Evolutionary conservation across 2,888 invertebrate genomes (phyloP).

Genomic region (Agrochola lychnidis): DNA sequence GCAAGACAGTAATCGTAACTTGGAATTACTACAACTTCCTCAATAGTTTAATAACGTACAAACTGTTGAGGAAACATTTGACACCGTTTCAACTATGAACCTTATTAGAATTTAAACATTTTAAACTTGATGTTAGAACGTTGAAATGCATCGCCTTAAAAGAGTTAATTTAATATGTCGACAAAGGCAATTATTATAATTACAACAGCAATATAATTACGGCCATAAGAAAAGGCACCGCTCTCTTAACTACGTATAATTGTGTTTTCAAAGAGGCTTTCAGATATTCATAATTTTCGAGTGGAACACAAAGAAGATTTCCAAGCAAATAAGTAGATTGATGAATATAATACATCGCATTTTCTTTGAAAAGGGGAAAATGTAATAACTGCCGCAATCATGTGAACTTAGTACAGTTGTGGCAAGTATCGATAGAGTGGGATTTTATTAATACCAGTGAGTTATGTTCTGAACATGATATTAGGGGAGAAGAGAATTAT

Average conservation of each 20-base stretch:
- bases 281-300: slow-evolving; percentile 80
- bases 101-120: slow-evolving; percentile 11
- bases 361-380: slow-evolving; percentile 56
- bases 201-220: slow-evolving; percentile 86
- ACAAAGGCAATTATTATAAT: slow-evolving; percentile 88
- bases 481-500: slow-evolving; percentile 49
- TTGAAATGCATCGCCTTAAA: slow-evolving; percentile 74
- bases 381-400: slow-evolving; percentile 54
- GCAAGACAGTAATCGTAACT: slow-evolving; percentile 28
- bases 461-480: slow-evolving; percentile 53
- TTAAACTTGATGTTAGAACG: not conserved
- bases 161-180: slow-evolving; percentile 85
- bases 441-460: slow-evolving; percentile 62
- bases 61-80: slow-evolving; percentile 28
- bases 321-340: slow-evolving; percentile 62
- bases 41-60: slow-evolving; percentile 35
- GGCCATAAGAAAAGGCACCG: slow-evolving; percentile 81
- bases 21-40: slow-evolving; percentile 35
- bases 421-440: slow-evolving; percentile 49
- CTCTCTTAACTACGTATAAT: slow-evolving; percentile 83
- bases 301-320: slow-evolving; percentile 71
- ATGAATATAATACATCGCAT: slow-evolving; percentile 55
- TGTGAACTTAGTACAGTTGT: slow-evolving; percentile 47
- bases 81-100: not conserved
- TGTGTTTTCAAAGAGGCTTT: slow-evolving; percentile 85